These are phyloP conservation scores for Gracilinanus agilis DNA, from an alignment of 2,113 vertebrate species.

Conservation along the genomic window DNA sequence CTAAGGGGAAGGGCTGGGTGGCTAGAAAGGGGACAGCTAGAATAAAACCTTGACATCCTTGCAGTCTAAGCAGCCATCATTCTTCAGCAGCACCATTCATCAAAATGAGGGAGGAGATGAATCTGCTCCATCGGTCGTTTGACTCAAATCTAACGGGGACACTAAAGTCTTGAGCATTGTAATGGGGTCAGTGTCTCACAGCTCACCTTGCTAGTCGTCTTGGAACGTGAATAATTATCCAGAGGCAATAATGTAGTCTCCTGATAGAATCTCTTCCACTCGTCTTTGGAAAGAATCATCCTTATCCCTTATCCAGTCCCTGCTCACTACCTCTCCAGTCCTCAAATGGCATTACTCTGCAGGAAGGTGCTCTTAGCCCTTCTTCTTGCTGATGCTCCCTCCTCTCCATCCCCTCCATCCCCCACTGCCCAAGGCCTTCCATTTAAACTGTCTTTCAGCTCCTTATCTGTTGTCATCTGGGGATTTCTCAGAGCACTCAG, in stretches of 20 bases:
- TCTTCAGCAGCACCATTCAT: background rate
- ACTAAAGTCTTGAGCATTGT: background rate
- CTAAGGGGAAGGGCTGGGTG: background rate
- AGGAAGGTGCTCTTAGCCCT: background rate
- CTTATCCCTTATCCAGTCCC: background rate
- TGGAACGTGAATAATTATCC: background rate
- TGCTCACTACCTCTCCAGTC: background rate
- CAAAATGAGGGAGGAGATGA: background rate
- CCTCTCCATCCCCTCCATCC: background rate
- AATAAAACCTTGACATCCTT: background rate
- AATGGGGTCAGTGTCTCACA: conserved; percentile 24
- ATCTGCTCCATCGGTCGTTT: background rate
- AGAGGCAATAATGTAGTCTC: fast-evolving
- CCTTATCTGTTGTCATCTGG: background rate
- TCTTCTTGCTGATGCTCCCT: background rate
- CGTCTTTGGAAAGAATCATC: conserved; percentile 5
- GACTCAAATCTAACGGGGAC: background rate
- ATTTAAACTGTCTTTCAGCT: background rate
- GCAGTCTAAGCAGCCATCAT: conserved; percentile 58
- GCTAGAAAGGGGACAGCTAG: background rate
- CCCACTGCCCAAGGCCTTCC: background rate
- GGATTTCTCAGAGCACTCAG: background rate
- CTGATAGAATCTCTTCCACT: conserved; percentile 10
- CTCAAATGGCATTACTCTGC: background rate
- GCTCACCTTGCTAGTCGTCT: conserved; percentile 55